Base-by-base conservation (phyloP, 2,113 vertebrate genomes). In the Patagioenas fasciata region DNA sequence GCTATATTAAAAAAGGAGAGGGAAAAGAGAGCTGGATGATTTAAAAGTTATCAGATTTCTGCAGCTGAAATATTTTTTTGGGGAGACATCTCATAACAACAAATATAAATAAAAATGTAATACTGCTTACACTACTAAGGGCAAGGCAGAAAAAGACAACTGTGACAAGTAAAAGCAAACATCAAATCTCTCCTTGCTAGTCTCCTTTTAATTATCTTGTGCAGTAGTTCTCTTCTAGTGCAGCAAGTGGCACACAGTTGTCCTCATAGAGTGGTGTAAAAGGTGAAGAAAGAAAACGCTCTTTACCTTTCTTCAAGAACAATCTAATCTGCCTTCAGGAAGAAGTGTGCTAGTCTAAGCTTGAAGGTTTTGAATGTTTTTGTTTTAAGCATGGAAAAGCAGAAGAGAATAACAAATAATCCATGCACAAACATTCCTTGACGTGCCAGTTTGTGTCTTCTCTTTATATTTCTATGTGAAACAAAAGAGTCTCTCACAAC, bases 251-350 rank as follows among this genome's bases (percentile, higher is more conserved):
- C 23, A 78, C 5, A 48, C 13, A 31, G 20, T 1, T 6, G 0
- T 54, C 79, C 65, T 62, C 5, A 1, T 9, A 44, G 10, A 70
- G 9, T 0, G 2, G 7, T 24, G 8, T 69, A 79, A 82, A 73
- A 64, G 2, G 2, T n/a, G 18, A 60, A 61, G 19, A 78, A 72
- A 74, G 1, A 60, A 75, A 51, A 44, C 1, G 3, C 1, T 1
- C 4, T 77, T 73, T 34, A 44, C 13, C 4, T 58, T 29, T 80
- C 34, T 32, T 71, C 20, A 48, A 17, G 29, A 66, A 32, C 9
- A 24, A 17, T 25, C 28, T 54, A 47, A 9, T 3, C 6, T 61
- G 15, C 7, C 18, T 57, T 78, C 38, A 53, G 47, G 24, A 84
- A 47, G 23, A 72, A 31, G 3, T 48, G 34, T 91, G n/a, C 2